phyloP scores from a whole-genome alignment of 1,140 invertebrate species.

The Eupristina koningsbergeri region DNA sequence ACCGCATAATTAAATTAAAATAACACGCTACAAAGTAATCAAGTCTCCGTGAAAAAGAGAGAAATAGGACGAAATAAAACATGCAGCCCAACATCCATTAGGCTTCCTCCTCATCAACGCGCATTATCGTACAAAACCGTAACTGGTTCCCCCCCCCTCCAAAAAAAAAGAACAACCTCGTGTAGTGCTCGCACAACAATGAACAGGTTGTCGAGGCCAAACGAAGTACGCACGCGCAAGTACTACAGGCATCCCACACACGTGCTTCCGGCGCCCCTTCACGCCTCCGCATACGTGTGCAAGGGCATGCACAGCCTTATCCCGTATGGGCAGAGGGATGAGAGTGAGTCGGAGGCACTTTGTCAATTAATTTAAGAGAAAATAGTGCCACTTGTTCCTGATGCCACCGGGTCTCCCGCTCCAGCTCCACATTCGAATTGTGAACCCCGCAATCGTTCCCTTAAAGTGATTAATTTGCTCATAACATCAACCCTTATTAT shows the following conservation, averaged over 20 bases:
- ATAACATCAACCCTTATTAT: no score
- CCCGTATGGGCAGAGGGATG: background rate
- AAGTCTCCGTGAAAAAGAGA: background rate
- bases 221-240: constrained; percentile 18
- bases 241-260: constrained; percentile 37
- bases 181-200: constrained; percentile 28
- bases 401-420: background rate
- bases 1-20: no score
- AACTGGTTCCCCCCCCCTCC: background rate
- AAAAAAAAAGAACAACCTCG: background rate
- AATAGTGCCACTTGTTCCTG: background rate
- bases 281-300: constrained; percentile 8
- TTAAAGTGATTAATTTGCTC: no score
- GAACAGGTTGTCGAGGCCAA: constrained; percentile 48
- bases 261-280: constrained; percentile 38
- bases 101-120: background rate
- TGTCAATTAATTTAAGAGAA: background rate
- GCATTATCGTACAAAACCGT: background rate
- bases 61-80: background rate
- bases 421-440: background rate
- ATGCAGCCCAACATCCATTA: background rate
- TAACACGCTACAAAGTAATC: background rate
- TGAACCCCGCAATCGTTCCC: no score
- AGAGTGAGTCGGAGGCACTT: background rate
- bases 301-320: background rate